Evolutionary conservation across 2,888 invertebrate genomes (phyloP).

Genomic region (Melanchra persicariae): DNA sequence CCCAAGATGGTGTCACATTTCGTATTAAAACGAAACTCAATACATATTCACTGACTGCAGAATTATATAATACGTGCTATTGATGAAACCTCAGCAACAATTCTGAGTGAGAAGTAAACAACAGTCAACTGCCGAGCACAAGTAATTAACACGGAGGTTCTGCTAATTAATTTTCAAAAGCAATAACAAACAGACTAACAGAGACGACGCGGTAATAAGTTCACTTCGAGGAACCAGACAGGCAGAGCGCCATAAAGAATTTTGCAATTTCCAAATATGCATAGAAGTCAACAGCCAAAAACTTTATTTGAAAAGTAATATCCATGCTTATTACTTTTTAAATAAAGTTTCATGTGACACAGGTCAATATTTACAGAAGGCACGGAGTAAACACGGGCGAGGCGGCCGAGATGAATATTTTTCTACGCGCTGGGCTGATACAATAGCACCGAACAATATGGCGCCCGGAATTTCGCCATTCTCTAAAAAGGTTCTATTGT

Average conservation of each 20-base stretch:
- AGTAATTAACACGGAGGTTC: slow-evolving; percentile 16
- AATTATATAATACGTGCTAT: neutral
- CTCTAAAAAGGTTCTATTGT: slow-evolving; percentile 74
- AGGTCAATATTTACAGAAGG: slow-evolving; percentile 64
- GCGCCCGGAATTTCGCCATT: slow-evolving; percentile 69
- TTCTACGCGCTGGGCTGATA: slow-evolving; percentile 66
- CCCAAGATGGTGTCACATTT: slow-evolving; percentile 32
- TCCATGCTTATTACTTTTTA: slow-evolving; percentile 53
- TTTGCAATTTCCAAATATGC: slow-evolving; percentile 10
- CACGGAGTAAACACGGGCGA: slow-evolving; percentile 60
- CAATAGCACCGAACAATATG: slow-evolving; percentile 74
- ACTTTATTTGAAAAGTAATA: slow-evolving; percentile 46
- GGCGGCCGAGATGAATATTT: slow-evolving; percentile 72
- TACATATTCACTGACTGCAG: slow-evolving; percentile 7
- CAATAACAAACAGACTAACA: slow-evolving; percentile 14
- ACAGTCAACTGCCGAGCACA: slow-evolving; percentile 21
- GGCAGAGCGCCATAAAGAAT: neutral
- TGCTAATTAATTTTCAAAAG: slow-evolving; percentile 37
- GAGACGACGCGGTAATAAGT: neutral
- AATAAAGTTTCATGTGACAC: slow-evolving; percentile 55
- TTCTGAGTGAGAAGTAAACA: slow-evolving; percentile 15
- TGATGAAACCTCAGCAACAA: slow-evolving; percentile 10
- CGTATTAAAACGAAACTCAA: slow-evolving; percentile 36
- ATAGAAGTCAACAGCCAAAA: slow-evolving; percentile 26
- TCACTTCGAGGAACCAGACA: neutral